phyloP scores from a whole-genome alignment of 2,888 invertebrate species.

The Polydrusus cervinus region DNA sequence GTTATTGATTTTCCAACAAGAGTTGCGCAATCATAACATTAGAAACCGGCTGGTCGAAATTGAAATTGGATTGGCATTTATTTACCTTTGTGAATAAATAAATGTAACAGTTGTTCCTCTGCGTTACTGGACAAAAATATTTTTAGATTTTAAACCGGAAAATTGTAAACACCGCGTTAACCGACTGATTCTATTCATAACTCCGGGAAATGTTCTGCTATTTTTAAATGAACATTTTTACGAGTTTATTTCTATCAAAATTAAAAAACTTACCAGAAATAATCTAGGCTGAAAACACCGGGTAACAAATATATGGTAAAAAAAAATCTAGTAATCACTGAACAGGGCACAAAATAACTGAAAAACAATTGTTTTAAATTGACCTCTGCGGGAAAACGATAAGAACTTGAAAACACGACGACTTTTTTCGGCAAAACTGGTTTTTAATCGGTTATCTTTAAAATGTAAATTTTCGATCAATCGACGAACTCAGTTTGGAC shows the following conservation, averaged over 20 bases:
- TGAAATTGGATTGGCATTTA: not conserved
- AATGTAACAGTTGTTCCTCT: not conserved
- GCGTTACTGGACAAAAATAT: slow-evolving; percentile 4
- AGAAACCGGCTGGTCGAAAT: slow-evolving; percentile 6
- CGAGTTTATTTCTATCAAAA: too few species aligned
- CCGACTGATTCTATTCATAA: slow-evolving; percentile 2
- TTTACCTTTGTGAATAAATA: not conserved
- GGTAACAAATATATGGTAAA: not conserved
- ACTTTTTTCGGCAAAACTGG: not conserved
- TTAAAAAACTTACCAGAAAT: slow-evolving; percentile 31
- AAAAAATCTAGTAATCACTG: slow-evolving; percentile 15
- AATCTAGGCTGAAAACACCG: slow-evolving; percentile 31
- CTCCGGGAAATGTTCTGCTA: slow-evolving; percentile 7
- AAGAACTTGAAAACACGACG: not conserved
- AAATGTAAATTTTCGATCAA: slow-evolving; percentile 7
- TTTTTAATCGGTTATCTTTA: not conserved
- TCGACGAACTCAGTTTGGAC: not conserved
- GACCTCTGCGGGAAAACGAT: not conserved
- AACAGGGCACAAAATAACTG: slow-evolving; percentile 2
- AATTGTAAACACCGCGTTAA: slow-evolving; percentile 9
- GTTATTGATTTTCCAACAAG: slow-evolving; percentile 16
- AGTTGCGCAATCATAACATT: slow-evolving; percentile 10
- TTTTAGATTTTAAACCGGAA: slow-evolving; percentile 3
- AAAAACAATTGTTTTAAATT: not conserved
- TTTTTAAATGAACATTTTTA: slow-evolving; percentile 2